phyloP scores from a whole-genome alignment of 2,797 vertebrate genomes.

The Sebastes baramenuke region DNA sequence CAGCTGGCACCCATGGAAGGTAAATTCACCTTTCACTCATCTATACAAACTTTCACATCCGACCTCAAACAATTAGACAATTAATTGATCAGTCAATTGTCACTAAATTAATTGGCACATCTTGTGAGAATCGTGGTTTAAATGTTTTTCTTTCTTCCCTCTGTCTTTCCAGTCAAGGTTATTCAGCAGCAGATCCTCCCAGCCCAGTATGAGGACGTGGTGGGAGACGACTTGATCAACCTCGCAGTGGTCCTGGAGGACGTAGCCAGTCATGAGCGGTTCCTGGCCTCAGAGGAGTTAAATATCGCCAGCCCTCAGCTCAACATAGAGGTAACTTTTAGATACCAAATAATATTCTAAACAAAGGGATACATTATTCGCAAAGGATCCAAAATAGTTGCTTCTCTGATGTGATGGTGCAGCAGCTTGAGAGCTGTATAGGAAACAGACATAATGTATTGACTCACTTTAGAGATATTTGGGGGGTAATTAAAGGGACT shows the following conservation, averaged over 20 bases:
- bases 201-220: conserved; percentile 53
- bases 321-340: conserved; percentile 72
- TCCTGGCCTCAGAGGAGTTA: conserved; percentile 80
- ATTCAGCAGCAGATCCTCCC: conserved; percentile 73
- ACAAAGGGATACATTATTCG: neutral
- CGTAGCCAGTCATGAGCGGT: conserved; percentile 47
- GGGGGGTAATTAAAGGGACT: neutral
- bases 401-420: neutral
- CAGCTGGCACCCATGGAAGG: conserved; percentile 84
- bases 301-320: conserved; percentile 73
- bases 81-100: no score
- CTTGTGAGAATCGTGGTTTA: neutral
- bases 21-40: conserved; percentile 59
- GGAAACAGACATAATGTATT: neutral
- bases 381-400: neutral
- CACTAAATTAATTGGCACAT: no score
- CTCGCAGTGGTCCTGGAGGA: conserved; percentile 83
- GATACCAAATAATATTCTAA: neutral
- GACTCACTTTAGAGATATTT: neutral
- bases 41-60: neutral
- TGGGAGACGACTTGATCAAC: conserved; percentile 78
- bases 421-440: neutral
- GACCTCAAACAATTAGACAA: no score
- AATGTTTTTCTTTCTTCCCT: neutral
- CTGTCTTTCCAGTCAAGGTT: conserved; percentile 59